phyloP scores from a whole-genome alignment of 2,888 invertebrate genomes.

The Griposia aprilina region DNA sequence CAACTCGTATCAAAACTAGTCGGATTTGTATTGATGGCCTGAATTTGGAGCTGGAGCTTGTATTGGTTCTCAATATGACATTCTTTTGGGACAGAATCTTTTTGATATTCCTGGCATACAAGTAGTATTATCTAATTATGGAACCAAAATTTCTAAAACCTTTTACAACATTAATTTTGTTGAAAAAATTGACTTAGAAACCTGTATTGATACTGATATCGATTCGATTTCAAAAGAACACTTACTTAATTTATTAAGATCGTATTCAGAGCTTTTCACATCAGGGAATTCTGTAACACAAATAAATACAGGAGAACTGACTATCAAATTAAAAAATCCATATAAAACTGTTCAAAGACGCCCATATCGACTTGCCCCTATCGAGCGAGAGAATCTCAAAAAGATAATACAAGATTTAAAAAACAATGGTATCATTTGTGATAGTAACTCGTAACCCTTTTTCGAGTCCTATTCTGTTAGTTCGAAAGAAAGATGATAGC shows the following conservation, averaged over 20 bases:
- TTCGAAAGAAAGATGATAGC: not conserved
- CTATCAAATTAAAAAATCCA: not conserved
- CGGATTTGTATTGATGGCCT: not conserved
- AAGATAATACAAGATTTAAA: not conserved
- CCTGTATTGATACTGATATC: too few relatives aligned
- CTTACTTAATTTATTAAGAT: not conserved
- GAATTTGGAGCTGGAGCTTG: not conserved
- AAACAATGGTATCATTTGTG: not conserved
- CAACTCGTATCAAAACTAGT: not conserved
- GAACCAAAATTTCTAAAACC: not conserved
- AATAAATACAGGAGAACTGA: not conserved
- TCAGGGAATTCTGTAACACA: not conserved
- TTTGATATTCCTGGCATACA: not conserved
- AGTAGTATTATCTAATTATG: not conserved
- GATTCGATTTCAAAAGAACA: too few relatives aligned
- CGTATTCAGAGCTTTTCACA: not conserved
- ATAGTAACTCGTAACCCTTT: not conserved
- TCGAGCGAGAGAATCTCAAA: not conserved
- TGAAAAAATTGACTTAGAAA: too few relatives aligned
- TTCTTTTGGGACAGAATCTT: not conserved
- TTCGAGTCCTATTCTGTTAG: not conserved
- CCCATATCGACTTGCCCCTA: not conserved
- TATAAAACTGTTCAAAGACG: not conserved
- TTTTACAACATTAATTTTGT: not conserved
- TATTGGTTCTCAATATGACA: not conserved